Evolutionary conservation across 2,113 vertebrate species (phyloP).

Genomic region (Arvicanthis niloticus): DNA sequence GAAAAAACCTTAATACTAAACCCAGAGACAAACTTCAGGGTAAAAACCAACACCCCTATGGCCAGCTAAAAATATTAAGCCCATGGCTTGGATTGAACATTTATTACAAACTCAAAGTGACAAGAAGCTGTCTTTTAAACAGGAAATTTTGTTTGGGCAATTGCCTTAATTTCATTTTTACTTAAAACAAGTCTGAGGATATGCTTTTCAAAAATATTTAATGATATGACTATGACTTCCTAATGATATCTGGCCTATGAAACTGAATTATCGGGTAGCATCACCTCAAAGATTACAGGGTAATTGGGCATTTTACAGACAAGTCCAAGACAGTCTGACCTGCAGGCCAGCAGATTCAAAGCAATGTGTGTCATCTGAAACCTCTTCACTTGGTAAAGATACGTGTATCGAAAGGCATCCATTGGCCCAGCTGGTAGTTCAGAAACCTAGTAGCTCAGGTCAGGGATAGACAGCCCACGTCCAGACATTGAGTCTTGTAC

Average conservation of each 20-base stretch:
- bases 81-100: not conserved
- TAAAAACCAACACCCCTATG: conserved; percentile 47
- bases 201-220: conserved; percentile 36
- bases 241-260: not conserved
- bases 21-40: conserved; percentile 60
- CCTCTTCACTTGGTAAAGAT: not conserved
- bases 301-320: not conserved
- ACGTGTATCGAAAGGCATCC: not conserved
- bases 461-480: not conserved
- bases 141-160: not conserved
- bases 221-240: not conserved
- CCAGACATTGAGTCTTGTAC: not conserved
- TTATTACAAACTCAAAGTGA: not conserved
- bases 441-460: not conserved
- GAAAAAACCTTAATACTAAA: conserved; percentile 64
- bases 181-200: not conserved
- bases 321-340: not conserved
- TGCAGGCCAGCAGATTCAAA: not conserved
- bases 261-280: not conserved
- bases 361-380: not conserved
- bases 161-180: not conserved
- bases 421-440: not conserved
- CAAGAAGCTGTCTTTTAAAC: not conserved
- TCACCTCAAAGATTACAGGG: not conserved
- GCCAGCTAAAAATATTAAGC: not conserved